Percentiles rank a stretch among this genome's conserved stretches.
Evolutionary conservation across 2,113 vertebrate genomes (phyloP).

Genomic region (Cnemophilus loriae): DNA sequence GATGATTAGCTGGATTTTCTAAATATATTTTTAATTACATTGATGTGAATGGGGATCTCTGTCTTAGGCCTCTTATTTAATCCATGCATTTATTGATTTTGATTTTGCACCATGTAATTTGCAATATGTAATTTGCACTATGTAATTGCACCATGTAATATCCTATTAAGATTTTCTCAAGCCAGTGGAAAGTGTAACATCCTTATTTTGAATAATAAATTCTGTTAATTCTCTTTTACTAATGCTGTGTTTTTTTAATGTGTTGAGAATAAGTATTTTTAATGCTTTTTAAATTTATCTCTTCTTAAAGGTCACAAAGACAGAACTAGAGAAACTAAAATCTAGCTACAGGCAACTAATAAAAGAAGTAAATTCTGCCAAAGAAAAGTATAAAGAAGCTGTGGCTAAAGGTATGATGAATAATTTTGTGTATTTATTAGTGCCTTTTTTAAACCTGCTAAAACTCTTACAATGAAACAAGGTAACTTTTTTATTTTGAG

Average conservation of each 20-base stretch:
- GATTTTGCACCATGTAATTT: neutral
- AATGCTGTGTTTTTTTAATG: neutral
- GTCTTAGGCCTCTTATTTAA: neutral
- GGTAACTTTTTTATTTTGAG: neutral
- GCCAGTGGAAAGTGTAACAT: neutral
- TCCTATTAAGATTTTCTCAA: neutral
- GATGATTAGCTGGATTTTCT: neutral
- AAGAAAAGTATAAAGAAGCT: conserved; percentile 94
- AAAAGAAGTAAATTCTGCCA: conserved; percentile 90
- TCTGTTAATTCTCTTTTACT: neutral
- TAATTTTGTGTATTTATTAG: neutral
- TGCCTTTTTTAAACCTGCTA: neutral
- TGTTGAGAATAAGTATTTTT: neutral
- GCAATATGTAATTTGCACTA: neutral
- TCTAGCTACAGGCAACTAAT: conserved; percentile 87
- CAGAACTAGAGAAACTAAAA: conserved; percentile 94
- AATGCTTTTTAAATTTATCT: neutral
- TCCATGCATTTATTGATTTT: neutral
- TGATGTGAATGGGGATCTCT: neutral
- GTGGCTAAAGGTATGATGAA: conserved; percentile 85
- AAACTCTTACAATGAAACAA: neutral
- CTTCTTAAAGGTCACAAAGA: conserved; percentile 86
- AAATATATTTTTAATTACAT: neutral
- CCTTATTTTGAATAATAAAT: neutral
- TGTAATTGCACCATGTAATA: neutral